These are phyloP conservation scores for Brachyptera risi DNA, from an alignment of 2,888 invertebrate species.

Conservation along the genomic window DNA sequence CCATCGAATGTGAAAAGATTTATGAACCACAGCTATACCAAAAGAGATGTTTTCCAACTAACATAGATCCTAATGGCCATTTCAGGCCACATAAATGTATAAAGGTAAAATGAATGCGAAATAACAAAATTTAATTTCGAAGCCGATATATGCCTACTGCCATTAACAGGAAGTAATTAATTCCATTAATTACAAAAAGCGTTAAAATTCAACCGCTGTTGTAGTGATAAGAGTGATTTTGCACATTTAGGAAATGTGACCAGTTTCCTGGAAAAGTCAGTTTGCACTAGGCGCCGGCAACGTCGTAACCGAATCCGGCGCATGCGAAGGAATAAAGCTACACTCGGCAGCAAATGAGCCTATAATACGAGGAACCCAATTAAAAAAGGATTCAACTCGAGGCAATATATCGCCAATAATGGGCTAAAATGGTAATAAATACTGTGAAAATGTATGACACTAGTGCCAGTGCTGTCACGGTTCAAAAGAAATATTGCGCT, in stretches of 20 bases:
- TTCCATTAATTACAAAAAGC: slow-evolving; percentile 9
- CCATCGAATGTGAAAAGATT: slow-evolving; percentile 8
- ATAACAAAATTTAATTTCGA: too few species aligned
- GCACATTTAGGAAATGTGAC: too few species aligned
- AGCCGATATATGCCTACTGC: background rate
- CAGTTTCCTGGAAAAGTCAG: too few species aligned
- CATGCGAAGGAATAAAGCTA: background rate
- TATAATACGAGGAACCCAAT: background rate
- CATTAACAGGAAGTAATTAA: slow-evolving; percentile 16
- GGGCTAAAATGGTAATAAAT: background rate
- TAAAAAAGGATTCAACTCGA: background rate
- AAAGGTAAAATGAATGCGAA: background rate
- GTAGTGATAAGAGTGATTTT: too few species aligned
- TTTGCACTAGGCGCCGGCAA: too few species aligned
- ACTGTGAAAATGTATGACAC: too few species aligned
- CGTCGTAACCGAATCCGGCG: background rate
- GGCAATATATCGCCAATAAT: background rate
- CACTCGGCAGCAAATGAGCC: too few species aligned
- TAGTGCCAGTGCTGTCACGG: too few species aligned
- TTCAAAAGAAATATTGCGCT: too few species aligned
- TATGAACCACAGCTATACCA: background rate
- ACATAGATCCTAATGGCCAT: background rate
- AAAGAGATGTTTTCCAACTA: background rate
- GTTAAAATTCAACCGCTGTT: slow-evolving; percentile 14
- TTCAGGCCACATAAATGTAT: background rate